phyloP scores from a whole-genome alignment of 2,113 vertebrate genomes.

The Alethe castanea region DNA sequence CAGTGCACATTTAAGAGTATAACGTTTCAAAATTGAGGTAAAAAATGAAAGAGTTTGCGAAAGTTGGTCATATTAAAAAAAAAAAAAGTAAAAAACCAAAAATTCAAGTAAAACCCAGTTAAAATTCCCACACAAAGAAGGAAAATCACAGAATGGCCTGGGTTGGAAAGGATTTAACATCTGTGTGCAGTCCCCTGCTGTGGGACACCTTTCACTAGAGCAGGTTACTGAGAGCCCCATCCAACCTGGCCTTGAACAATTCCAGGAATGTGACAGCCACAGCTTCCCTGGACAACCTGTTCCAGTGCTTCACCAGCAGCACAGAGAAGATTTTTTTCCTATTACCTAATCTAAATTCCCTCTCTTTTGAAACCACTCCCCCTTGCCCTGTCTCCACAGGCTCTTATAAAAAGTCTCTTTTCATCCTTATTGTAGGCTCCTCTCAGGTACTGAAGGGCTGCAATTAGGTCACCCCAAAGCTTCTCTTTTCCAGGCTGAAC shows the following conservation, averaged over 20 bases:
- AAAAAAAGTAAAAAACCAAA: not conserved
- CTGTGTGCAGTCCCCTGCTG: not conserved
- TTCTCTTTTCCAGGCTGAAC: not conserved
- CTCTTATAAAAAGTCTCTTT: not conserved
- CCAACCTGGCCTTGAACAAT: not conserved
- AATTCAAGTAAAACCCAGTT: not conserved
- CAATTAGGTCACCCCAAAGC: not conserved
- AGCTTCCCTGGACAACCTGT: not conserved
- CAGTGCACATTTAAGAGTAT: not conserved
- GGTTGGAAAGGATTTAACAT: not conserved
- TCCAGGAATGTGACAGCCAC: not conserved
- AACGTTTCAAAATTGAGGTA: not conserved
- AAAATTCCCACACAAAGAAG: not conserved
- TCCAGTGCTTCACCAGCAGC: not conserved
- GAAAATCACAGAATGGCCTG: not conserved
- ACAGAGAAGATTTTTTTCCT: not conserved
- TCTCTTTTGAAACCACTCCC: not conserved
- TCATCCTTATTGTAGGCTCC: not conserved
- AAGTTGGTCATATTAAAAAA: not conserved
- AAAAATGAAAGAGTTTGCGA: not conserved
- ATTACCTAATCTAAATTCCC: not conserved
- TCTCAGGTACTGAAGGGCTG: not conserved
- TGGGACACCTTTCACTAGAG: not conserved
- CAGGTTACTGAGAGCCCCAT: not conserved
- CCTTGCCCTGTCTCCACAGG: not conserved